These are phyloP conservation scores for Hirudo medicinalis DNA, from an alignment of 1,140 invertebrate genomes.

Conservation along the genomic window DNA sequence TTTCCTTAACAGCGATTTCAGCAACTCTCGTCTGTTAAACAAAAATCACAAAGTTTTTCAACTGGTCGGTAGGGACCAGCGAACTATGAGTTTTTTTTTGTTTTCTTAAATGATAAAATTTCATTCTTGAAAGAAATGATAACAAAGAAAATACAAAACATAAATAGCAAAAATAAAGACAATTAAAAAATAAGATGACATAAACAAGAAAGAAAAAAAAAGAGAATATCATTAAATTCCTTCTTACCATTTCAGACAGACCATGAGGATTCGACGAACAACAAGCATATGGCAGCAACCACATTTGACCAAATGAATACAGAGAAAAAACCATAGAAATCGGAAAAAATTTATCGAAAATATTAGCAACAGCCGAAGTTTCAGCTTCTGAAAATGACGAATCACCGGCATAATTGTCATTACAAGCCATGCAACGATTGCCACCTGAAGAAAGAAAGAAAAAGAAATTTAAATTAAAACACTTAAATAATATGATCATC, in stretches of 20 bases:
- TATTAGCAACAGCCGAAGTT: neutral
- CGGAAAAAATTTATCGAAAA: neutral
- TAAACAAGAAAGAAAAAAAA: neutral
- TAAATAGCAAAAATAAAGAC: neutral
- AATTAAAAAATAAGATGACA: neutral
- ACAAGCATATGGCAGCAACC: neutral
- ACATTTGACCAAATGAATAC: neutral
- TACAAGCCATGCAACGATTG: neutral
- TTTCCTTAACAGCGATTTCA: neutral
- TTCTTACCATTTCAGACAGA: neutral
- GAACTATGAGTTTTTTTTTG: too few species aligned
- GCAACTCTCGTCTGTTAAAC: neutral
- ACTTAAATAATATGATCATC: too few species aligned
- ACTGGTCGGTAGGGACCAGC: neutral
- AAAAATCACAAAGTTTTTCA: neutral
- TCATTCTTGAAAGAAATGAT: too few species aligned
- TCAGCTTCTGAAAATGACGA: neutral
- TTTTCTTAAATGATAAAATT: too few species aligned
- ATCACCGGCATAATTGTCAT: neutral
- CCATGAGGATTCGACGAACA: neutral
- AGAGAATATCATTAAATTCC: neutral
- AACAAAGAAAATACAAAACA: too few species aligned
- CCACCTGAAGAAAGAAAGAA: neutral
- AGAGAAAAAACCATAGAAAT: neutral
- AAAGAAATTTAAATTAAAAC: too few species aligned